These are phyloP conservation scores for Actinostola sp. DNA, from an alignment of 92 coral and sea anemone genomes.

Conservation along the genomic window DNA sequence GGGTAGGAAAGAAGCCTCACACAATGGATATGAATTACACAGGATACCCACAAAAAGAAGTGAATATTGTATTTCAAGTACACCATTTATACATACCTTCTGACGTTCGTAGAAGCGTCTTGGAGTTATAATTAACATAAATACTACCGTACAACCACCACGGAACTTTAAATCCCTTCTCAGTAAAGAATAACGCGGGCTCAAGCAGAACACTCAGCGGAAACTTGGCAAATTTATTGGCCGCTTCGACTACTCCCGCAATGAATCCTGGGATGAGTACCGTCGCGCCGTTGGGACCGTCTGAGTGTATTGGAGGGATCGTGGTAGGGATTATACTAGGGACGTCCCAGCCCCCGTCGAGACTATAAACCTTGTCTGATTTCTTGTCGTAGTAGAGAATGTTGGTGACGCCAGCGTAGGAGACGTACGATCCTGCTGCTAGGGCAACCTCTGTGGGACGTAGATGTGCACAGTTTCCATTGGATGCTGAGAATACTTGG, in stretches of 20 bases:
- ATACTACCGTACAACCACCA: constrained; percentile 62
- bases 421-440: constrained; percentile 85
- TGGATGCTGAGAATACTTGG: background rate
- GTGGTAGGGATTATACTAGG: constrained; percentile 55
- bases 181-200: constrained; percentile 90
- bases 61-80: too few relatives aligned
- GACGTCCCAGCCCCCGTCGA: constrained; percentile 93
- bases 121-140: constrained; percentile 55
- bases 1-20: too few relatives aligned
- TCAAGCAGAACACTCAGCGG: constrained; percentile 77
- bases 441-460: constrained; percentile 70
- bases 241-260: constrained; percentile 84
- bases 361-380: constrained; percentile 63
- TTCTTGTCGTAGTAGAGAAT: constrained; percentile 82
- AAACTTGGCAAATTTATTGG: constrained; percentile 73
- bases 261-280: constrained; percentile 92
- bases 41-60: too few relatives aligned
- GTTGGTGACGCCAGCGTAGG: constrained; percentile 87
- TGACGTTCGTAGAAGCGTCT: constrained; percentile 70
- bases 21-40: too few relatives aligned
- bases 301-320: constrained; percentile 67
- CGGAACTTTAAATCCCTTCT: constrained; percentile 83
- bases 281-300: constrained; percentile 77
- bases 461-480: background rate
- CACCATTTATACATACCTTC: too few relatives aligned